Evolutionary conservation across 2,113 vertebrate species (phyloP), one percentile per base, ranked within the genome.

Genomic region (Pseudolaguvia tuberculata): DNA sequence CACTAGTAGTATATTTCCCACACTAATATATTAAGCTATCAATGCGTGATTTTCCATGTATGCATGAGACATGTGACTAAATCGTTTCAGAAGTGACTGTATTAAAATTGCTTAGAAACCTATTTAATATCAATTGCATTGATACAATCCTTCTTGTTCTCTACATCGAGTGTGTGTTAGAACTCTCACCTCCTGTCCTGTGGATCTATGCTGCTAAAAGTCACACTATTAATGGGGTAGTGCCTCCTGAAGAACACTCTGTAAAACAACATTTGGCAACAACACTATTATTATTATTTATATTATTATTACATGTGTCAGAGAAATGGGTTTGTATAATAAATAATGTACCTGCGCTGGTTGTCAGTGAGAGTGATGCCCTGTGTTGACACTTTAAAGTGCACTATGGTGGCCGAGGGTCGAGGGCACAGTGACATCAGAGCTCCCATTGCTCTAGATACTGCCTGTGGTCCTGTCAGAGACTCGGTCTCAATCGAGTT

Each of bases 241-340:
- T 96, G 94, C 69, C 94, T 92, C 73, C 94, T 91, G 86, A 96
- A 96, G 87, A 96, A 96, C 70, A 96, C 86, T 84, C 94, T 96
- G 76, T 4, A 42, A 42, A 42, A 42, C 39, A 42, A 8, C 39
- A 59, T 27, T 56, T n/a, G n/a, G 14, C 14, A 20, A 39, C 58
- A 12, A 39, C 31, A n/a, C n/a, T n/a, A n/a, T n/a, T n/a, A n/a
- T n/a, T n/a, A n/a, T n/a, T n/a, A n/a, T n/a, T n/a, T n/a, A n/a
- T n/a, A n/a, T n/a, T n/a, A n/a, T n/a, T n/a, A n/a, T 21, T 2
- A 45, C 15, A 23, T 14, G 20, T 18, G 11, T n/a, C 7, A 65
- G 23, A 18, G 29, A 70, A 42, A n/a, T 21, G 51, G 17, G 10
- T 2, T n/a, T 1, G 18, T 21, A 47, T 23, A 17, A 51, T 1